Conservation (phyloP, 92 coral and sea anemone genomes). For the Palythoa grandis region DNA sequence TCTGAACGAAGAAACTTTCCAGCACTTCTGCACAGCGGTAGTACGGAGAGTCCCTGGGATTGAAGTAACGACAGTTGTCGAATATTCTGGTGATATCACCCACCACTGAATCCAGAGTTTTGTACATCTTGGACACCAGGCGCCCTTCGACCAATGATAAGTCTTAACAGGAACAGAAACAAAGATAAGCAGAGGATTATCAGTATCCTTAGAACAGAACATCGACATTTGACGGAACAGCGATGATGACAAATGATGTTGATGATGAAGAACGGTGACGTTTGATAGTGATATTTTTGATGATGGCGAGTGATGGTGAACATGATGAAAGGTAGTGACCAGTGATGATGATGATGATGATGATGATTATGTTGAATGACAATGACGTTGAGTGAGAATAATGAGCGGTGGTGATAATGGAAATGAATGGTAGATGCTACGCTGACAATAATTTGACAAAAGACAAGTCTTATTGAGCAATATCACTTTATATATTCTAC, state of each 20-base stretch:
- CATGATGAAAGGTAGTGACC: neutral
- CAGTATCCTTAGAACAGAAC: neutral
- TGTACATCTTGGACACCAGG: slow-evolving; percentile 70
- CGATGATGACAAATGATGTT: neutral
- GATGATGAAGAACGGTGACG: neutral
- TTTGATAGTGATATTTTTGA: neutral
- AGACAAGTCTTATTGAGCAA: too few relatives aligned
- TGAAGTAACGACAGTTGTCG: slow-evolving; percentile 97
- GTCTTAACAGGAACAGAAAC: slow-evolving; percentile 48
- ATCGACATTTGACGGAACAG: neutral
- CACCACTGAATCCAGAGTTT: slow-evolving; percentile 79
- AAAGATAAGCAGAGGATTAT: neutral
- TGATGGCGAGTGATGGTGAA: neutral
- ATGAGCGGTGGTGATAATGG: too few relatives aligned
- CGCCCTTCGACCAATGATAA: slow-evolving; percentile 87
- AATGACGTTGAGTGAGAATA: too few relatives aligned
- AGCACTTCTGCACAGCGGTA: slow-evolving; percentile 99
- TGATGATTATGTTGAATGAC: neutral
- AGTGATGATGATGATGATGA: neutral
- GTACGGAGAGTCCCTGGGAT: slow-evolving; percentile 93
- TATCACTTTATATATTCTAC: too few relatives aligned
- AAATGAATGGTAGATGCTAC: too few relatives aligned
- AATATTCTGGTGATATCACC: slow-evolving; percentile 88
- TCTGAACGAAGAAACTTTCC: slow-evolving; percentile 95
- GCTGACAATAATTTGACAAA: too few relatives aligned